phyloP scores from a whole-genome alignment of 2,113 vertebrate species.

The Coptodon rendalli region DNA sequence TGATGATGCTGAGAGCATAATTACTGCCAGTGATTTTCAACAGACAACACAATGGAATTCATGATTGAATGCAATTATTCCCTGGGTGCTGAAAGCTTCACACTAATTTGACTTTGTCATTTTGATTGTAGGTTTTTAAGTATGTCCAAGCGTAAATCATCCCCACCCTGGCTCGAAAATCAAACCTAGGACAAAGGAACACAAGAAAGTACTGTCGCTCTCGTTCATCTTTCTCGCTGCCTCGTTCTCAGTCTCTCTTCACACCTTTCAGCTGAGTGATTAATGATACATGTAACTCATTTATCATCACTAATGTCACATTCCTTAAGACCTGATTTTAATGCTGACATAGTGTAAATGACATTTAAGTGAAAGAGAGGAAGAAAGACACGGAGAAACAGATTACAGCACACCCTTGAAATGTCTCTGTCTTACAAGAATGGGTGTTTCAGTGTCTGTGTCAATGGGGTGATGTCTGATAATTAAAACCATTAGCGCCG shows the following conservation, averaged over 20 bases:
- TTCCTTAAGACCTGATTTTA: constrained; percentile 58
- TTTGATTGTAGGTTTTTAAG: constrained; percentile 35
- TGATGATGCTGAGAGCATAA: constrained; percentile 30
- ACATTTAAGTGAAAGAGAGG: not conserved
- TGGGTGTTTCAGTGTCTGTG: not conserved
- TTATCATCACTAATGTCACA: constrained; percentile 67
- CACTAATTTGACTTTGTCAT: constrained; percentile 47
- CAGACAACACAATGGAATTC: constrained; percentile 1
- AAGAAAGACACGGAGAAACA: not conserved
- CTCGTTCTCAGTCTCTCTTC: not conserved
- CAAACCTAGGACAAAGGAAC: constrained; percentile 48
- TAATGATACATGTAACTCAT: constrained; percentile 67
- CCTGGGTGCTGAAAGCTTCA: not conserved
- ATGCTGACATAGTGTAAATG: constrained; percentile 57
- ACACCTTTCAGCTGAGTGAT: constrained; percentile 57
- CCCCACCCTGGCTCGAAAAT: constrained; percentile 28
- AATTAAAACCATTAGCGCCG: constrained; percentile 54
- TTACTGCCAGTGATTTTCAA: constrained; percentile 29
- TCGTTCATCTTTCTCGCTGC: not conserved
- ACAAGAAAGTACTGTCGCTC: not conserved
- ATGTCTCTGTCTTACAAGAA: constrained; percentile 5
- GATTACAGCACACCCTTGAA: constrained; percentile 30
- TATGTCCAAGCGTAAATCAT: constrained; percentile 42
- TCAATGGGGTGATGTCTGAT: constrained; percentile 34
- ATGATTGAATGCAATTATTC: constrained; percentile 27